Base-by-base conservation (phyloP, 2,888 invertebrate genomes). In the Gibbula magus region DNA sequence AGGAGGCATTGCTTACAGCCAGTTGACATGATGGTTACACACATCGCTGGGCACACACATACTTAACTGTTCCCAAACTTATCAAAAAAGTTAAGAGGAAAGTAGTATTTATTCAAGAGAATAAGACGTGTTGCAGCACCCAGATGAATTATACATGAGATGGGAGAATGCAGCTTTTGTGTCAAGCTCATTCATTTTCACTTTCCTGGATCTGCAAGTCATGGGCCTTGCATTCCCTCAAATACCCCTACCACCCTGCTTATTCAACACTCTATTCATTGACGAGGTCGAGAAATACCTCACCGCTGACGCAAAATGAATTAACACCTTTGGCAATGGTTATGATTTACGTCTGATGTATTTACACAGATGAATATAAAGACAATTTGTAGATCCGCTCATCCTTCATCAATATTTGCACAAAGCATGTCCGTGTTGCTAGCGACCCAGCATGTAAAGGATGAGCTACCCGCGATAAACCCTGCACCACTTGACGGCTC, bases 1-100 rank as follows among this genome's bases (percentile, higher is more conserved):
- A 10, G 45, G 13, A 45, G 45, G 45, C 4, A 45, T 45, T 45
- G 45, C 45, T 45, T 45, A 45, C 45, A 45, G 13, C 10, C 45
- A 10, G 45, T 45, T 45, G 13, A 45, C 45, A 13, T 45, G 45
- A 1, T 45, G 45, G 10, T 45, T 10, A 45, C 45, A 45, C 45
- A 45, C 45, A 45, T 45, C 10, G 45, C 5, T 45, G 4, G 45
- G 10, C 45, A 45, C 13, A 45, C 45, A 45, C 45, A 45, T 13
- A 10, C 10, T 45, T 45, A 45, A 45, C 45, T 45, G 45, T 45
- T 13, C 45, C 13, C 45, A 45, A 45, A 45, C 45, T 45, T 45
- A 61, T 29, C 61, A 29, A 61, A 61, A 29, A 61, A 61, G 61
- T 61, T 61, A 61, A 61, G 61, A 61, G 29, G 61, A 61, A 61